These are phyloP conservation scores for Eupithecia vulgata DNA, from an alignment of 2,888 invertebrate genomes.

Conservation along the genomic window DNA sequence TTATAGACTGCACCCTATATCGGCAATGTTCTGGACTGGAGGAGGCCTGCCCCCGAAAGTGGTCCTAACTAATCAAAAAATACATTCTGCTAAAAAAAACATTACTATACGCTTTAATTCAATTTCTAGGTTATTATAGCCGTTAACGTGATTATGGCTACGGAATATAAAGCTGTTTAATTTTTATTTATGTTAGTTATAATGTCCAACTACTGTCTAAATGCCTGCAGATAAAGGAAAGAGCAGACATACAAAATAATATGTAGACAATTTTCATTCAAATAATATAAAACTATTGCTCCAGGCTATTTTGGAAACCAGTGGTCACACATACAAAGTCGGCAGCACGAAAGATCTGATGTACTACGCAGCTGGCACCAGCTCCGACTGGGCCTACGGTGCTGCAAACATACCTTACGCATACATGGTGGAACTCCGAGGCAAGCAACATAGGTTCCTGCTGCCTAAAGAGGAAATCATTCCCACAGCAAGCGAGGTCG, in stretches of 20 bases:
- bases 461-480: conserved; percentile 72
- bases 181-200: no score
- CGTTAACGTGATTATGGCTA: no score
- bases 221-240: no score
- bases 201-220: no score
- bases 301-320: conserved; percentile 68
- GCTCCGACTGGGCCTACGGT: conserved; percentile 76
- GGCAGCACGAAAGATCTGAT: conserved; percentile 78
- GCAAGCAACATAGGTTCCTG: conserved; percentile 69
- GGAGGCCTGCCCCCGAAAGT: no score
- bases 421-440: conserved; percentile 75
- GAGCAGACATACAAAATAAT: neutral
- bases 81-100: no score
- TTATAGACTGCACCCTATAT: no score
- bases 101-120: no score
- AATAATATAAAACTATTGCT: conserved; percentile 10
- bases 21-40: no score
- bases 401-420: conserved; percentile 69
- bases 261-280: neutral
- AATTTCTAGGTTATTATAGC: no score
- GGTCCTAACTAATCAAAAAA: no score
- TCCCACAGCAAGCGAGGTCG: conserved; percentile 60
- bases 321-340: conserved; percentile 72
- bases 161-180: no score
- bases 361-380: conserved; percentile 75